Evolutionary conservation across 64 coral and sea anemone genomes (phyloP).

Genomic region (Porites australiensis): DNA sequence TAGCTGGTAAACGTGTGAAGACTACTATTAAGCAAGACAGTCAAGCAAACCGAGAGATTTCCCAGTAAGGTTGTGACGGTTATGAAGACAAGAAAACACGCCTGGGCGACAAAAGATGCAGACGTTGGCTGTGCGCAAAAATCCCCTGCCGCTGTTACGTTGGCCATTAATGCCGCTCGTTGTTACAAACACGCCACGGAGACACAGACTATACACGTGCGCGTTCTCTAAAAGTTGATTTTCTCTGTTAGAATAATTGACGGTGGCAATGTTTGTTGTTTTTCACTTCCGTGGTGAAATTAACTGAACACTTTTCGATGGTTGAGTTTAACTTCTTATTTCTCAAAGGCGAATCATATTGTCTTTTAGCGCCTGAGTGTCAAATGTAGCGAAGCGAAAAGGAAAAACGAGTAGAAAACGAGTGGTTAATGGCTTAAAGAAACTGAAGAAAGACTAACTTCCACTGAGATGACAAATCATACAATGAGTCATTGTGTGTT

Average conservation of each 20-base stretch:
- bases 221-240: background rate
- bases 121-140: constrained; percentile 53
- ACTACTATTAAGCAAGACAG: constrained; percentile 66
- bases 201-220: background rate
- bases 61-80: constrained; percentile 78
- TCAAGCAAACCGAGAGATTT: constrained; percentile 81
- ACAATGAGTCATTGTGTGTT: background rate
- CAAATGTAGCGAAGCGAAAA: background rate
- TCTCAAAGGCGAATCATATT: background rate
- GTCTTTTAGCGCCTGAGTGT: background rate
- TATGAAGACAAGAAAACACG: constrained; percentile 64
- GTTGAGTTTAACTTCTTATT: background rate
- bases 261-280: background rate
- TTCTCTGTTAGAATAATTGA: background rate
- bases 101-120: constrained; percentile 65
- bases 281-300: background rate
- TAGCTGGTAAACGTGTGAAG: constrained; percentile 89
- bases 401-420: background rate
- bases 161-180: background rate
- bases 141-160: background rate
- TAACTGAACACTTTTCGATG: background rate
- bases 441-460: background rate
- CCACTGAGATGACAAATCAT: background rate
- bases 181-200: background rate
- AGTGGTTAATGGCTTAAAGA: background rate